These are phyloP conservation scores for Empis livida DNA, from an alignment of 2,888 invertebrate genomes.

Conservation along the genomic window DNA sequence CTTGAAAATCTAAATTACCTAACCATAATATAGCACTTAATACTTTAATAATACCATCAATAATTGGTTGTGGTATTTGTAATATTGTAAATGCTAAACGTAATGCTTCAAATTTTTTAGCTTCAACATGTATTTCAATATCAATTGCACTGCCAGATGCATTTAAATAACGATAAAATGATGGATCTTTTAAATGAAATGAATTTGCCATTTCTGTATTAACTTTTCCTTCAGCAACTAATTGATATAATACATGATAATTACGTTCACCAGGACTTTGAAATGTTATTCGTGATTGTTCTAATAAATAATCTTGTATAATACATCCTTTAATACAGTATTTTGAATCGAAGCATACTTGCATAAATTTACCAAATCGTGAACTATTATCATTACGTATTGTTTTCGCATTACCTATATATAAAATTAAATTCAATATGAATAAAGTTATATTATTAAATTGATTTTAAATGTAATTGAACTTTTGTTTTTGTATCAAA, in stretches of 20 bases:
- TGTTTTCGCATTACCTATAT: slow-evolving; percentile 79
- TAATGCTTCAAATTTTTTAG: slow-evolving; percentile 65
- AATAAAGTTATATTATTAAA: not conserved
- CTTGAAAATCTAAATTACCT: slow-evolving; percentile 73
- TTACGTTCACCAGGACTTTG: slow-evolving; percentile 79
- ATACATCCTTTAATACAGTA: slow-evolving; percentile 87
- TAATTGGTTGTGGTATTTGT: slow-evolving; percentile 73
- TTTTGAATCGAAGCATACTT: slow-evolving; percentile 78
- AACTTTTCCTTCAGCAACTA: slow-evolving; percentile 73
- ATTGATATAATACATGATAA: slow-evolving; percentile 85
- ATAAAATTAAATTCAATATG: slow-evolving; percentile 9
- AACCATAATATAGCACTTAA: slow-evolving; percentile 83
- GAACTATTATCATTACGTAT: slow-evolving; percentile 88
- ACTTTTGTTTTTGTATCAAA: slow-evolving; percentile 17
- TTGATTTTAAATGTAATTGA: slow-evolving; percentile 7
- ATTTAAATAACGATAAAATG: slow-evolving; percentile 70
- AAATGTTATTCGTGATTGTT: slow-evolving; percentile 81
- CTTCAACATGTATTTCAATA: slow-evolving; percentile 52
- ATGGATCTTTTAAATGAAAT: slow-evolving; percentile 59
- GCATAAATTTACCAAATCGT: slow-evolving; percentile 91
- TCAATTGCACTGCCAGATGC: slow-evolving; percentile 56
- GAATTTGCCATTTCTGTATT: slow-evolving; percentile 63
- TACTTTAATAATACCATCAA: slow-evolving; percentile 79
- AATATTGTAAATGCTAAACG: slow-evolving; percentile 79
- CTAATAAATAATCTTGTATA: slow-evolving; percentile 79